Conservation (phyloP, 2,113 vertebrate genomes). For the Catharus fuscescens region DNA sequence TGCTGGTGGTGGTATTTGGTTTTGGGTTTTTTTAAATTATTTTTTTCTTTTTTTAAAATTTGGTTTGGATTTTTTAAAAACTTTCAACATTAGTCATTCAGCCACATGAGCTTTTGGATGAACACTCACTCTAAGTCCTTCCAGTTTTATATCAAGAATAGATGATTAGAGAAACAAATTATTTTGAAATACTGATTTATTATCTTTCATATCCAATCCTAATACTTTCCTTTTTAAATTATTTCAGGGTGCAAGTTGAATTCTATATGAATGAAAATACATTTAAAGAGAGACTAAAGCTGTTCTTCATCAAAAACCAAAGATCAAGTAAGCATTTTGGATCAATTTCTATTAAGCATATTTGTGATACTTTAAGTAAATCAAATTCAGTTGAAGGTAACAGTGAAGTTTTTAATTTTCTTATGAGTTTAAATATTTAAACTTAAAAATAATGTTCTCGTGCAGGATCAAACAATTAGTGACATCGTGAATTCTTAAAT, state of each 20-base stretch:
- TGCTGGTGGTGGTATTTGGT: not conserved
- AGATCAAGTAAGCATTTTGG: conserved; percentile 84
- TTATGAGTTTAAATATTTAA: not conserved
- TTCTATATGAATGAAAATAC: conserved; percentile 88
- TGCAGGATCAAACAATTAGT: not conserved
- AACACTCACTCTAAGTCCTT: not conserved
- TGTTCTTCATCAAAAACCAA: conserved; percentile 92
- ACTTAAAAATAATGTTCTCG: not conserved
- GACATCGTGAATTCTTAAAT: not conserved
- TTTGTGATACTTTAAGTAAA: not conserved
- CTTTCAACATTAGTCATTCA: not conserved
- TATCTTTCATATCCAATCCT: not conserved
- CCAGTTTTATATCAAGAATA: not conserved
- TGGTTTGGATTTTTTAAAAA: not conserved
- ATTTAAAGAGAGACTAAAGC: conserved; percentile 87
- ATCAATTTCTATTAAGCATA: not conserved
- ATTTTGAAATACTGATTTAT: not conserved
- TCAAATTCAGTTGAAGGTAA: not conserved
- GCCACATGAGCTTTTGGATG: not conserved
- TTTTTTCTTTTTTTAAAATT: not conserved
- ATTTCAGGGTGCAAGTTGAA: conserved; percentile 85
- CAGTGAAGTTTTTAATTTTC: not conserved
- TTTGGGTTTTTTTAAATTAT: too few species aligned
- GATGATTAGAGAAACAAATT: not conserved
- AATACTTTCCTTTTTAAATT: conserved; percentile 60